Evolutionary conservation across 2,113 vertebrate genomes (phyloP), one percentile per base, ranked within the genome.

Genomic region (Syrmaticus mikado): DNA sequence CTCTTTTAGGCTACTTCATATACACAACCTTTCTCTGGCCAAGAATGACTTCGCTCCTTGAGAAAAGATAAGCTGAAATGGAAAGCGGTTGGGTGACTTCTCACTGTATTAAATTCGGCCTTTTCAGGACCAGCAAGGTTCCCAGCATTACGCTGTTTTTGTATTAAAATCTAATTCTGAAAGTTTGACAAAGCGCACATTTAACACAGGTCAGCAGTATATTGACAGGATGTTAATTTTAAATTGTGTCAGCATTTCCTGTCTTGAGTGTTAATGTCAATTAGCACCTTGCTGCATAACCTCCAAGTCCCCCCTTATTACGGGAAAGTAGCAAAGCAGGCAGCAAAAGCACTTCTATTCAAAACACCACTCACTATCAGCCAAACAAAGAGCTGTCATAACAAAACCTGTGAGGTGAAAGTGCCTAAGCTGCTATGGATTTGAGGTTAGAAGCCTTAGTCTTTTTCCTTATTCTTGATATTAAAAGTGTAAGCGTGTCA

Each of bases 221-320:
- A 89, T 90, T 91, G 90, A 93, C 90, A 95, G 84, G 85, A 53
- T 95, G 89, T 92, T 93, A 91, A 96, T 95, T 97, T 97, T 96
- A 91, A 96, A 96, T 86, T 90, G 95, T 96, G 96, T 97, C 97
- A 97, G 94, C 95, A 92, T 96, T 97, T 97, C 96, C 96, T 96
- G 95, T 90, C 87, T 89, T 62, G 86, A 96, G 84, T 72, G 82
- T 90, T 77, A 94, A 92, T 85, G 94, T 95, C 95, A 92, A 95
- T 90, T 96, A 96, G 93, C 96, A 97, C 96, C 87, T 97, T 95
- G 93, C 95, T 95, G 95, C 93, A 95, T 97, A 90, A 96, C 72
- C 94, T 94, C 89, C 82, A 82, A 93, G 89, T 89, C 92, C 90
- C 94, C 92, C 94, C 86, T 93, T 93, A 91, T 92, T 96, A 95